These are phyloP conservation scores for Barypeithes pellucidus DNA, from an alignment of 2,888 invertebrate species.

Conservation along the genomic window DNA sequence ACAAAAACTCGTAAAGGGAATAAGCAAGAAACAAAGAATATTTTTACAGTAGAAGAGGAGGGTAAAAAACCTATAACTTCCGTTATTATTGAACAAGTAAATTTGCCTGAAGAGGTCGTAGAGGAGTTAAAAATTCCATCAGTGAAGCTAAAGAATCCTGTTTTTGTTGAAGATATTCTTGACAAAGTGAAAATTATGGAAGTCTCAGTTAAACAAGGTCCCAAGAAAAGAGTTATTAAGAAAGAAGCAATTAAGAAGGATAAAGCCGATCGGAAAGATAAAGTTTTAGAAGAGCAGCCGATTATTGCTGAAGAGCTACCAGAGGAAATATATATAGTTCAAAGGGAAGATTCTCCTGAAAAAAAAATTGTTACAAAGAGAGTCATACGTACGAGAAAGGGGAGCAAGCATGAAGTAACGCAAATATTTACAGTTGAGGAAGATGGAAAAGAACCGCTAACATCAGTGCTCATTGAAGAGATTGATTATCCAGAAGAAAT, in stretches of 20 bases:
- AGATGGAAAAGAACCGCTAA: constrained; percentile 66
- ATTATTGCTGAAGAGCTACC: constrained; percentile 66
- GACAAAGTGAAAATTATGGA: constrained; percentile 51
- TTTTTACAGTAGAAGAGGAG: constrained; percentile 70
- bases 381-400: constrained; percentile 68
- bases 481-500: constrained; percentile 59
- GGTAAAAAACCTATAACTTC: constrained; percentile 68
- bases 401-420: constrained; percentile 63
- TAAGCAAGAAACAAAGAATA: constrained; percentile 69
- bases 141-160: constrained; percentile 45
- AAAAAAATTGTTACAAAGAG: constrained; percentile 65
- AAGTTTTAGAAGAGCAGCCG: constrained; percentile 52
- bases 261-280: constrained; percentile 47
- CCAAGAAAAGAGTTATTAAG: constrained; percentile 52
- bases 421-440: constrained; percentile 68
- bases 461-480: constrained; percentile 66
- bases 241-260: constrained; percentile 47
- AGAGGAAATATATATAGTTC: constrained; percentile 66
- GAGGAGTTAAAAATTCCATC: constrained; percentile 65
- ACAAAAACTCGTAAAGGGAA: constrained; percentile 68
- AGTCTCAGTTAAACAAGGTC: constrained; percentile 59
- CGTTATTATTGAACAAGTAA: constrained; percentile 61
- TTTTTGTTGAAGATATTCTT: constrained; percentile 49
- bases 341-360: constrained; percentile 61
- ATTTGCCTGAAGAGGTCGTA: constrained; percentile 57